Percentiles rank a stretch among this genome's conserved stretches.
Evolutionary conservation across 2,888 invertebrate species (phyloP).

Genomic region (Pardosa pseudoannulata): DNA sequence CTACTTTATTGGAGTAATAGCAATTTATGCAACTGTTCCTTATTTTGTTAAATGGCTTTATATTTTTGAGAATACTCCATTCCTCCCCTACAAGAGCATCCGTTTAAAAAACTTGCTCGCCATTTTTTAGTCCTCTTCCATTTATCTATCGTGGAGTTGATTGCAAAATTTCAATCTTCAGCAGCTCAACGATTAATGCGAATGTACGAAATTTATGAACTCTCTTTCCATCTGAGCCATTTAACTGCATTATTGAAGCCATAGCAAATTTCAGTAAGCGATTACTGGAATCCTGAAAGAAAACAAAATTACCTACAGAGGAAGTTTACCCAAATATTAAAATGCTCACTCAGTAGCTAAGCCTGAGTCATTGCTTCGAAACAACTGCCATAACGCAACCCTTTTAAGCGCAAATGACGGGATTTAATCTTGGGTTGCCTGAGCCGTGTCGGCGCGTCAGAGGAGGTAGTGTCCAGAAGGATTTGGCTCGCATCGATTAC

Average conservation of each 20-base stretch:
- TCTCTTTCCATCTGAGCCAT: background rate
- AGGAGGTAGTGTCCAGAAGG: slow-evolving; percentile 2
- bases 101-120: no score
- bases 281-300: background rate
- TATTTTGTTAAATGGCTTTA: no score
- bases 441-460: background rate
- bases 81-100: no score
- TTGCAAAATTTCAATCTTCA: no score
- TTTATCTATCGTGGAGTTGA: no score
- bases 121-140: no score
- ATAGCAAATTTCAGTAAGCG: background rate
- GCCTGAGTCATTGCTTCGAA: background rate
- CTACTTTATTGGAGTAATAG: no score
- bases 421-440: background rate
- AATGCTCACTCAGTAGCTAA: background rate
- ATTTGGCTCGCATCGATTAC: slow-evolving; percentile 50
- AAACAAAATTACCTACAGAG: background rate
- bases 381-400: slow-evolving; percentile 2
- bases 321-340: background rate
- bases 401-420: background rate
- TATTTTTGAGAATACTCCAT: no score
- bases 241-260: background rate
- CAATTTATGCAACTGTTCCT: no score
- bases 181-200: no score
- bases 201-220: background rate